These are phyloP conservation scores for Neotoma lepida DNA, from an alignment of 2,113 vertebrate species.

Conservation along the genomic window DNA sequence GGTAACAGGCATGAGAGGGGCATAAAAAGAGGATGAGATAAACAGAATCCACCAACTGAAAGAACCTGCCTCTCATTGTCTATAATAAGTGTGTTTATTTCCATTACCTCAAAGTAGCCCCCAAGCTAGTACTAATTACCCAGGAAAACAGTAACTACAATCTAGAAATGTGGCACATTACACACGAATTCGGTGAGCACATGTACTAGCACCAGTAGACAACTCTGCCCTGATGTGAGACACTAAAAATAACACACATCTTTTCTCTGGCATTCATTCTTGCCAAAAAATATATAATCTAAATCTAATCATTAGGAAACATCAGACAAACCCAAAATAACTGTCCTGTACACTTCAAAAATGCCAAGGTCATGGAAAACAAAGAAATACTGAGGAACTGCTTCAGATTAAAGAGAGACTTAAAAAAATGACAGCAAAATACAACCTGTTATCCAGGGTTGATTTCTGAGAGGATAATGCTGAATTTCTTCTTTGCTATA, in stretches of 20 bases:
- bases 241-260: conserved; percentile 45
- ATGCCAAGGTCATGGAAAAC: conserved; percentile 72
- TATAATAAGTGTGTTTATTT: conserved; percentile 32
- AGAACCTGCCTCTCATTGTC: background rate
- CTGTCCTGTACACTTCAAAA: conserved; percentile 65
- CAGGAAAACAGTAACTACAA: background rate
- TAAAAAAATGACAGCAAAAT: conserved; percentile 26
- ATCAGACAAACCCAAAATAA: conserved; percentile 76
- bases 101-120: conserved; percentile 9
- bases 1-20: background rate
- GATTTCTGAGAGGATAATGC: conserved; percentile 20
- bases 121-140: conserved; percentile 22
- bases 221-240: background rate
- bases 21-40: background rate
- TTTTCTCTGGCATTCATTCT: conserved; percentile 7
- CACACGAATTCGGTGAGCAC: background rate
- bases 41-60: background rate
- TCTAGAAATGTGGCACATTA: background rate
- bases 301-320: conserved; percentile 74
- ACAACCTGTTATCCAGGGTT: background rate
- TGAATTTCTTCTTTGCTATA: background rate
- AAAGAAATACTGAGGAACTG: conserved; percentile 57
- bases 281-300: conserved; percentile 67
- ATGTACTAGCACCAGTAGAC: background rate
- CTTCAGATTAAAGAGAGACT: conserved; percentile 49